Evolutionary conservation across 2,797 vertebrate genomes (phyloP), one percentile per base, ranked within the genome.

Genomic region (Tympanoctomys barrerae): DNA sequence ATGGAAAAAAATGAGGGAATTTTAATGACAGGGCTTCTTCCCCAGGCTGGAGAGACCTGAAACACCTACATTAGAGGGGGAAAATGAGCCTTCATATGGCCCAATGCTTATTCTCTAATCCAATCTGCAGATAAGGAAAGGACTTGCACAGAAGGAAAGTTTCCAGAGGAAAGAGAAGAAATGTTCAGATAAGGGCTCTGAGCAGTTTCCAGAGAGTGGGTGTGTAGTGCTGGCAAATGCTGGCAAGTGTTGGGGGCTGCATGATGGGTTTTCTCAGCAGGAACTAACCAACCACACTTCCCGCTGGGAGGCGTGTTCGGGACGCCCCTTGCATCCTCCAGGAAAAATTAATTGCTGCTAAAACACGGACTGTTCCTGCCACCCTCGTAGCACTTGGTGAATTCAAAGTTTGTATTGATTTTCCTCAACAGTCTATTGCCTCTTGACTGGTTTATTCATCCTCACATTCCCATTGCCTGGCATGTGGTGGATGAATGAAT

Each of bases 131-230:
- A 84, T 19, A 33, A 64, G 26, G 52, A 95, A 33, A 90, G 28
- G 31, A 70, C 33, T 62, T 75, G 7, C 28, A 81, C 52, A 68
- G 46, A 75, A 87, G 28, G 49, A 68, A 73, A 89, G 28, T 87
- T 93, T 94, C n/a, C 66, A 90, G 78, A 66, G 88, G 70, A 89
- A 64, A 84, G 57, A 73, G 39, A 18, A 31, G 16, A 19, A n/a
- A 26, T 78, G 33, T 82, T 84, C 31, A 52, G 64, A n/a, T 61
- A n/a, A n/a, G 2, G 6, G 16, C 10, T 81, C 59, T 36, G 77
- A 66, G 54, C 52, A 16, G 7, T 68, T 73, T 94, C 89, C 57
- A 62, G 75, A 62, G 79, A 79, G 75, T 21, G 4, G 33, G 46
- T 5, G 6, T 33, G 31, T 4, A 57, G 49, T 12, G 0, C 39